Base-by-base conservation (phyloP, 2,888 invertebrate genomes). In the Alitta virens region DNA sequence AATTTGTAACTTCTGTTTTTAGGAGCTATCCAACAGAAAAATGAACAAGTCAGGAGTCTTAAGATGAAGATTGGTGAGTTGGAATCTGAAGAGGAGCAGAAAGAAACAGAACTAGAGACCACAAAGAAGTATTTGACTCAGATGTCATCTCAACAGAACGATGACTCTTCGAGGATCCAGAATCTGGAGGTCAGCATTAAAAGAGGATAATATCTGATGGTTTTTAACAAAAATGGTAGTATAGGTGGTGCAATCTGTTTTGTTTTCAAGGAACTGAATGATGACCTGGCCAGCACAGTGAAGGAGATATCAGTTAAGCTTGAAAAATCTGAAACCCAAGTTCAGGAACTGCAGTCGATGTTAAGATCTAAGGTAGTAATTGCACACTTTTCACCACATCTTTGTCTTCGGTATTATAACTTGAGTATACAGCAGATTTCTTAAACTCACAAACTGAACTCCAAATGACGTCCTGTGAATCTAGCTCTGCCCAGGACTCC, bases 321-420 rank as follows among this genome's bases (percentile, higher is more conserved):
- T 2, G 74, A 74, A 14, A 65, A 71, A 51, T 59, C 76, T 21
- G 74, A 75, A 56, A 72, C 73, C 23, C 66, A 72, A 52, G 78
- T 78, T 60, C 70, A 75, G 58, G 78, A 79, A 61, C 68, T 79
- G 40, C 43, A 60, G 14, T 50, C 56, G 1, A 53, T 63, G 25
- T 52, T 67, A 5, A 52, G 49, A 50, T 54, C 57, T 21, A 67
- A 67, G 65, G n/a, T n/a, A n/a, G n/a, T n/a, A n/a, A n/a, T n/a
- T n/a, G n/a, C n/a, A n/a, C n/a, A n/a, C n/a, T n/a, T n/a, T n/a
- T n/a, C n/a, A n/a, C n/a, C n/a, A n/a, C n/a, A n/a, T n/a, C n/a
- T n/a, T n/a, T n/a, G n/a, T n/a, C n/a, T n/a, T n/a, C n/a, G n/a
- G n/a, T n/a, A n/a, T n/a, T n/a, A n/a, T n/a, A n/a, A n/a, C n/a